These are phyloP conservation scores for Drosophila nigromelanica DNA, from an alignment of 1,140 invertebrate genomes.

Conservation along the genomic window DNA sequence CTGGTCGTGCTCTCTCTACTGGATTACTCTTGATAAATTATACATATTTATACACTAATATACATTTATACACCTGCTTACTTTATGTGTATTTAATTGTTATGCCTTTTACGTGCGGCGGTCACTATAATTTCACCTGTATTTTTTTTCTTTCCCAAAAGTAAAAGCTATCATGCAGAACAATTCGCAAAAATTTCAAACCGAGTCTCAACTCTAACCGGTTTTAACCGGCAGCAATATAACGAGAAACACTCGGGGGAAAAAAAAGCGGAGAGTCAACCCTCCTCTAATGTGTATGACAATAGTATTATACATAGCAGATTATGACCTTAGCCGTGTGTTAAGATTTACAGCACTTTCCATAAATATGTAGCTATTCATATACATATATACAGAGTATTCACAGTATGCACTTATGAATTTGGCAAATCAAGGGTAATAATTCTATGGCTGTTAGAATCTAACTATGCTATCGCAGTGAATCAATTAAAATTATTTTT, in stretches of 20 bases:
- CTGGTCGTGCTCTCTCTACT: too few relatives aligned
- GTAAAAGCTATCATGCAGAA: slow-evolving; percentile 14
- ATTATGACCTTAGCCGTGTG: slow-evolving; percentile 34
- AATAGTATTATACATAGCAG: slow-evolving; percentile 18
- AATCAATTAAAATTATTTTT: too few relatives aligned
- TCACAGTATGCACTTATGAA: not conserved
- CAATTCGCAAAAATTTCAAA: not conserved
- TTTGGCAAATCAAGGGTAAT: slow-evolving; percentile 18
- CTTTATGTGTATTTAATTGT: slow-evolving; percentile 1
- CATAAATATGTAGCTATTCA: not conserved
- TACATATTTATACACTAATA: too few relatives aligned
- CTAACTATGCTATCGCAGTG: not conserved
- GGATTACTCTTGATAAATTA: too few relatives aligned
- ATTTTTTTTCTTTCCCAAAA: not conserved
- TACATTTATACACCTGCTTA: too few relatives aligned
- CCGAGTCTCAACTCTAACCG: slow-evolving; percentile 20
- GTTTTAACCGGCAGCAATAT: slow-evolving; percentile 30
- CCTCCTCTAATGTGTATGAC: slow-evolving; percentile 2
- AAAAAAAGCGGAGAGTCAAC: not conserved
- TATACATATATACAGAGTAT: not conserved
- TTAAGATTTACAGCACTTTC: slow-evolving; percentile 19
- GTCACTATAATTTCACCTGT: slow-evolving; percentile 18
- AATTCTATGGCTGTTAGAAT: slow-evolving; percentile 18
- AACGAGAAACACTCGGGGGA: not conserved
- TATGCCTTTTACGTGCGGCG: not conserved